phyloP scores from a whole-genome alignment of 2,797 vertebrate genomes.

The Hybognathus amarus region DNA sequence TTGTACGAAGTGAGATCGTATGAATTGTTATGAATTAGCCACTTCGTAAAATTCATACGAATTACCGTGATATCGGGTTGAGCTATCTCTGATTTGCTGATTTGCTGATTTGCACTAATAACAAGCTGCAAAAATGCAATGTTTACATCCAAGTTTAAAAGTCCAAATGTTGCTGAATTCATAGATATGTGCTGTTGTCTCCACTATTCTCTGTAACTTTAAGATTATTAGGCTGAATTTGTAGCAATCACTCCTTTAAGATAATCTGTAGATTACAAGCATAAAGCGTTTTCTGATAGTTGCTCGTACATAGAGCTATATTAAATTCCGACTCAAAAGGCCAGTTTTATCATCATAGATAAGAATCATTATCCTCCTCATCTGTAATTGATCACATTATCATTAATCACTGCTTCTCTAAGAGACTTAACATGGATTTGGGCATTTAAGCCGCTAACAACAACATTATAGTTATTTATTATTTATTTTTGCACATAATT shows the following conservation, averaged over 20 bases:
- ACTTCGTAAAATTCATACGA: no score
- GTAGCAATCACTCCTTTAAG: constrained; percentile 16
- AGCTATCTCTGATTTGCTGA: background rate
- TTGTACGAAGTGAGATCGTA: no score
- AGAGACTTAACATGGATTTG: constrained; percentile 49
- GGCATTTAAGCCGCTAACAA: constrained; percentile 9
- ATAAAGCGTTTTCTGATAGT: constrained; percentile 5
- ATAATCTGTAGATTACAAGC: constrained; percentile 28
- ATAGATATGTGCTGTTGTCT: background rate
- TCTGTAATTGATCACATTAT: constrained; percentile 58
- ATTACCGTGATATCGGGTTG: no score
- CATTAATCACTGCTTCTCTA: constrained; percentile 52
- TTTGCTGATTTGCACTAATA: no score
- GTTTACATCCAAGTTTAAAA: background rate
- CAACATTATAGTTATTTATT: constrained; percentile 6
- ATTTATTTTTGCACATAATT: constrained; percentile 45
- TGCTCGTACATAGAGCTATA: constrained; percentile 22
- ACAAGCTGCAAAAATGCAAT: background rate
- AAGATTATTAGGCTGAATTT: constrained; percentile 15
- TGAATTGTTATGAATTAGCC: no score
- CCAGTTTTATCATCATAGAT: constrained; percentile 48
- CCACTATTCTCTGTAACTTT: background rate
- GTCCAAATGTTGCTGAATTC: background rate
- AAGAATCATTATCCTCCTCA: constrained; percentile 43
- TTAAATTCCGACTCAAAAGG: constrained; percentile 27